Conservation (phyloP, 2,113 vertebrate species). For the Daubentonia madagascariensis region DNA sequence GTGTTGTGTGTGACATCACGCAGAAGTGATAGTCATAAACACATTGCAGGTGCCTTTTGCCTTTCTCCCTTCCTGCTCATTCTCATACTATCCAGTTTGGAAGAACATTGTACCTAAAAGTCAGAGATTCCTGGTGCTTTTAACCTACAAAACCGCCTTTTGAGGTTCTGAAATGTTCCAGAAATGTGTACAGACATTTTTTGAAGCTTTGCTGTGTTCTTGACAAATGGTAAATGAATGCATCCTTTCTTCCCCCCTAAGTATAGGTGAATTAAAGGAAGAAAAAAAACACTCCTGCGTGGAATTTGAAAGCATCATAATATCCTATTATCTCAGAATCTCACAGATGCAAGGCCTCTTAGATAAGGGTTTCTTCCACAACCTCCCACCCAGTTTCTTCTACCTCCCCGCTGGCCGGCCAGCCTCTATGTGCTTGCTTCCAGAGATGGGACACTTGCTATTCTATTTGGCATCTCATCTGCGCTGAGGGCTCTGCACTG, state of each 20-base stretch:
- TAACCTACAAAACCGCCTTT: not conserved
- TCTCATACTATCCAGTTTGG: not conserved
- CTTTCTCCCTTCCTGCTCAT: not conserved
- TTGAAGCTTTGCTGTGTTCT: not conserved
- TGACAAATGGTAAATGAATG: not conserved
- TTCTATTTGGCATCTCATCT: not conserved
- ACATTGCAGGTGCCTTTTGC: not conserved
- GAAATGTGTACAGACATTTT: not conserved
- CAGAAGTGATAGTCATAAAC: not conserved
- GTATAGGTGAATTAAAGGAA: not conserved
- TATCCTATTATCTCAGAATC: not conserved
- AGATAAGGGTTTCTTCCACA: not conserved
- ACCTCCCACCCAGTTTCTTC: not conserved
- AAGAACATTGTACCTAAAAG: not conserved
- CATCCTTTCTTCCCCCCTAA: not conserved
- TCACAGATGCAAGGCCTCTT: not conserved
- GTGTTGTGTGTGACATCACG: not conserved
- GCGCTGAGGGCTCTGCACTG: not conserved
- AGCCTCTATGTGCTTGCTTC: not conserved
- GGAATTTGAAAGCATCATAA: not conserved
- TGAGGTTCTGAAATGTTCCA: not conserved
- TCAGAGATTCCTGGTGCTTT: not conserved
- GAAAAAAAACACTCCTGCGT: not conserved
- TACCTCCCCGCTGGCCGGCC: rapidly evolving
- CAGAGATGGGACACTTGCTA: not conserved